A percentile compares a stretch with the other conserved stretches of the same genome.
phyloP scores from a whole-genome alignment of 2,797 vertebrate species.

The Poecile montanus region DNA sequence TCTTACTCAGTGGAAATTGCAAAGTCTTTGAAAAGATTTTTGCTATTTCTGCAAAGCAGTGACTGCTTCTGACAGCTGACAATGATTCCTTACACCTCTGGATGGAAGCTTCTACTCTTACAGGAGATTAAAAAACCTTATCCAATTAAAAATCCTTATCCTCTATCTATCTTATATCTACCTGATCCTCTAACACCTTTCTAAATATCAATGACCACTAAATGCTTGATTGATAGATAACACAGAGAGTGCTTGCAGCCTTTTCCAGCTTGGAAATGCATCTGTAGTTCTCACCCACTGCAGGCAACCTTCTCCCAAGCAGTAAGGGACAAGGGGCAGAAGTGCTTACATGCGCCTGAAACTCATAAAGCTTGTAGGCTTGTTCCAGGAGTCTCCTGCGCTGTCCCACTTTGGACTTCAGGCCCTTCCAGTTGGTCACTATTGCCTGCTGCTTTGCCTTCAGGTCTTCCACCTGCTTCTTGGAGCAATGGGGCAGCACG shows the following conservation, averaged over 20 bases:
- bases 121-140: not conserved
- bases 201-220: not conserved
- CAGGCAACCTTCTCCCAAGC: not conserved
- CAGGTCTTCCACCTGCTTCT: slow-evolving; percentile 70
- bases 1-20: not conserved
- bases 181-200: not conserved
- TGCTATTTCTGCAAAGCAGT: not conserved
- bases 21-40: not conserved
- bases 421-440: slow-evolving; percentile 81
- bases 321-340: not conserved
- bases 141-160: not conserved
- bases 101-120: not conserved
- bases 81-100: not conserved
- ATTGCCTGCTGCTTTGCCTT: slow-evolving; percentile 81
- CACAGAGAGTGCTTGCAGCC: not conserved
- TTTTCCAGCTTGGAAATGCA: not conserved
- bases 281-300: not conserved
- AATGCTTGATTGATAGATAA: not conserved
- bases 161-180: not conserved
- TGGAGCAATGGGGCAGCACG: slow-evolving; percentile 68
- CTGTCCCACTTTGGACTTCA: slow-evolving; percentile 74
- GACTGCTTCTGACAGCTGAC: not conserved
- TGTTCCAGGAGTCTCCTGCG: slow-evolving; percentile 77
- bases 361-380: slow-evolving; percentile 75
- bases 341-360: slow-evolving; percentile 80